Evolutionary conservation across 2,797 vertebrate genomes (phyloP), one percentile per base, ranked within the genome.

Genomic region (Labroides dimidiatus): DNA sequence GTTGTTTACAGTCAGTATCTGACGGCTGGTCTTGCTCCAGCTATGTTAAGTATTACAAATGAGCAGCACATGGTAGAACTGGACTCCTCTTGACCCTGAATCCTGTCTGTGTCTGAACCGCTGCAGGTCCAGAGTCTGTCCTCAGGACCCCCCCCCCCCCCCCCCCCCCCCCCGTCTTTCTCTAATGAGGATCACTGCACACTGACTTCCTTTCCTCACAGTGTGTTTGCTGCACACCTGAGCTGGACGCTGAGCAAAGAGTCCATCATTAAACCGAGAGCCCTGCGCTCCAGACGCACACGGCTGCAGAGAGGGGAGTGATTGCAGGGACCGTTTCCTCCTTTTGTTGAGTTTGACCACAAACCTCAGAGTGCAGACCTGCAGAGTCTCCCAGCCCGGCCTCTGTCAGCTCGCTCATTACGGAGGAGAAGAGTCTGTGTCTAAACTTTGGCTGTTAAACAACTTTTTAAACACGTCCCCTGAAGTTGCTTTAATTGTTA

Each of bases 401-500:
- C 51, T n/a, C 54, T 82, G 73, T 82, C 81, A 75, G 73, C 47
- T 56, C 64, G 52, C 69, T 89, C 72, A 85, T 85, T 87, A 80
- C 44, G 48, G 64, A 27, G 69, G 78, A 76, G 66, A 14, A 66
- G 66, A 64, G 47, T 79, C 71, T 69, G 53, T 45, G 63, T 50
- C 72, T 66, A 84, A 67, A 78, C 61, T 58, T 67, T 75, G 61
- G 51, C 33, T 71, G 61, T 81, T 69, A 79, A 58, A 80, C 73
- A 69, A 82, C 75, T 76, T 85, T 84, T 42, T 70, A 66, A 80
- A 69, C 65, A 77, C 64, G 70, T 80, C 70, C 75, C 65, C 44
- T 51, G 55, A 83, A 72, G 39, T 75, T 63, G 17, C 65, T 73
- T 86, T 81, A 85, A 85, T 91, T 76, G 85, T 88, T 83, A 72